These are phyloP conservation scores for Tupaia chinensis DNA, from an alignment of 2,113 vertebrate genomes.

Conservation along the genomic window DNA sequence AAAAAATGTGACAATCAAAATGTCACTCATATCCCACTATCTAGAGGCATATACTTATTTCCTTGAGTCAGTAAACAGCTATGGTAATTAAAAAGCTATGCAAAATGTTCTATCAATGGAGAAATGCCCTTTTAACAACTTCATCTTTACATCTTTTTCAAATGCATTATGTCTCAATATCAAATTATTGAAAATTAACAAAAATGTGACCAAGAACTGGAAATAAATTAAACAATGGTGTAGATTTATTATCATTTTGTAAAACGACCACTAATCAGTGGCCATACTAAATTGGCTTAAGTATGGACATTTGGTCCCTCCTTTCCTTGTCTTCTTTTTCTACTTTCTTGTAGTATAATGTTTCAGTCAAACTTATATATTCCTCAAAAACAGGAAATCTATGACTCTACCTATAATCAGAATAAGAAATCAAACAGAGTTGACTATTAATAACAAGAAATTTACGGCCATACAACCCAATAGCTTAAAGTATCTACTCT, in stretches of 20 bases:
- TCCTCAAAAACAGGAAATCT: conserved; percentile 28
- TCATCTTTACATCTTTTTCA: conserved; percentile 34
- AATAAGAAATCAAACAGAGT: neutral
- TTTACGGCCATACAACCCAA: neutral
- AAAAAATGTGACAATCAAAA: conserved; percentile 37
- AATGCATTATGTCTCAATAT: conserved; percentile 20
- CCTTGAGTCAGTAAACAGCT: neutral
- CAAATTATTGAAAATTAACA: conserved; percentile 63
- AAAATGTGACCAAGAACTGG: neutral
- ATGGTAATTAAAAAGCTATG: conserved; percentile 10
- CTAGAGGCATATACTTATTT: neutral
- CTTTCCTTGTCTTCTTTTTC: neutral
- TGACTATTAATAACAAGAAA: neutral
- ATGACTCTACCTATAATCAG: neutral
- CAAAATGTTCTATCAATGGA: neutral
- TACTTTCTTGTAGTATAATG: neutral
- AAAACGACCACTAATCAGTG: neutral
- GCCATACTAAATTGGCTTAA: neutral
- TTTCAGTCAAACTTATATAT: conserved; percentile 21
- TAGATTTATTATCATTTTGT: neutral
- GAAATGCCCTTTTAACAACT: conserved; percentile 48
- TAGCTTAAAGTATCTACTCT: conserved; percentile 12
- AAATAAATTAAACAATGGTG: conserved; percentile 30
- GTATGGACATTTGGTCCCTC: neutral
- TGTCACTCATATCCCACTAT: neutral